Base-by-base conservation (phyloP, 1,140 invertebrate species). In the Drosophila grimshawi region DNA sequence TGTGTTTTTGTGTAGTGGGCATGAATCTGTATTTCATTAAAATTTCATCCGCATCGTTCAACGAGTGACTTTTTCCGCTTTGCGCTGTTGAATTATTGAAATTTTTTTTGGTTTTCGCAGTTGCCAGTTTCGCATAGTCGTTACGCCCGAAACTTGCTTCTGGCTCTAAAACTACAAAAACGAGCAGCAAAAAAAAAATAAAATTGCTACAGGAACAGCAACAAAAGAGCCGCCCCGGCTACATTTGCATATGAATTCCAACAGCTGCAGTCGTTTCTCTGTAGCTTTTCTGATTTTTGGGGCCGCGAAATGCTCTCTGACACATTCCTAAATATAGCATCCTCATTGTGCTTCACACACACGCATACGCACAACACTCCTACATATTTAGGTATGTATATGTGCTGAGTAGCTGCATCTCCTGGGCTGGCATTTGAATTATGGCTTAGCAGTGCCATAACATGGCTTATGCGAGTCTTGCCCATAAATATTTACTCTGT, bases 1-100 rank as follows among this genome's bases (percentile, higher is more conserved):
- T 35, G 8, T 71, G 55, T 51, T 33, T 62, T 19, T 19, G 19
- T 19, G 19, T 19, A 19, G 19, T 19, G 19, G 49, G 48, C 78
- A 85, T 89, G 86, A 89, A 89, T 89, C 85, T 90, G 86, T 89
- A 85, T 90, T 89, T 86, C 85, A 89, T 89, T 89, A 89, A 89
- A 89, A 90, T 89, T 89, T 89, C 85, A 89, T 89, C 86, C 79
- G 85, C 85, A 89, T 90, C 85, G 86, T 85, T 89, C 85, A 89
- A 90, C 85, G 86, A 89, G 85, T 89, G 81, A 89, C 85, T 89
- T 89, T 89, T 89, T 89, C 85, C 86, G 85, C 85, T 89, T 89
- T 89, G 85, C 81, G 80, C 86, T 89, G 85, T 90, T 89, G 81
- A 89, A 89, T 89, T 89, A 89, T 89, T 89, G 86, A 89, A 89